Evolutionary conservation across 2,888 invertebrate genomes (phyloP).

Genomic region (Galerucella calmariensis): DNA sequence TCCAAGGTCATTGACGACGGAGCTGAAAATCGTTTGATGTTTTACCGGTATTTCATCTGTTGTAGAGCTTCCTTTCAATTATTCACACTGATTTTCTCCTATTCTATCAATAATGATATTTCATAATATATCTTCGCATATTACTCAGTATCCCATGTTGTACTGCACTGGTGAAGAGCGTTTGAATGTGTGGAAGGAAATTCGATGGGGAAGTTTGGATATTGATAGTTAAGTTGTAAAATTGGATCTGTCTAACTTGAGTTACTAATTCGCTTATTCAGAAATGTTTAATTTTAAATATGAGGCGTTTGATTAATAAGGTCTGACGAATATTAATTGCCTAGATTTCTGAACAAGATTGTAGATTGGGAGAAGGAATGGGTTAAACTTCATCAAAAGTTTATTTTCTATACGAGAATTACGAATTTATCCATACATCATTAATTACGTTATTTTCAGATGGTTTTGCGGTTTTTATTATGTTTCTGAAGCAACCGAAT

Average conservation of each 20-base stretch:
- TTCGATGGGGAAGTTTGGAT: constrained; percentile 7
- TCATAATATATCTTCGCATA: background rate
- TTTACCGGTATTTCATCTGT: no score
- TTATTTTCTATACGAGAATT: background rate
- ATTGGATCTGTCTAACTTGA: constrained; percentile 23
- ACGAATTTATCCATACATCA: background rate
- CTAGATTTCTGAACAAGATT: background rate
- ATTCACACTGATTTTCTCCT: no score
- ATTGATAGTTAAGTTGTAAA: constrained; percentile 18
- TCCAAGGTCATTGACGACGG: no score
- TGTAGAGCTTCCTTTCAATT: no score
- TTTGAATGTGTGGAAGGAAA: constrained; percentile 6
- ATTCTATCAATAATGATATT: no score
- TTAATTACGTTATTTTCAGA: background rate
- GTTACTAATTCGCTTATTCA: constrained; percentile 23
- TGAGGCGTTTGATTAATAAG: constrained; percentile 14
- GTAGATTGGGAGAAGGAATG: background rate
- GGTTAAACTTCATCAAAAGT: background rate
- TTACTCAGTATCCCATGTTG: background rate
- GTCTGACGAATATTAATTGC: constrained; percentile 11
- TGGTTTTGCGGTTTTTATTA: background rate
- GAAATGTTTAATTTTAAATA: constrained; percentile 17
- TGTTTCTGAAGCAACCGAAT: background rate
- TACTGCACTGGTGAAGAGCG: background rate
- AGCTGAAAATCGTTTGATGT: no score